These are phyloP conservation scores for Micronycteris hirsuta DNA, from an alignment of 2,113 vertebrate species.

Conservation along the genomic window DNA sequence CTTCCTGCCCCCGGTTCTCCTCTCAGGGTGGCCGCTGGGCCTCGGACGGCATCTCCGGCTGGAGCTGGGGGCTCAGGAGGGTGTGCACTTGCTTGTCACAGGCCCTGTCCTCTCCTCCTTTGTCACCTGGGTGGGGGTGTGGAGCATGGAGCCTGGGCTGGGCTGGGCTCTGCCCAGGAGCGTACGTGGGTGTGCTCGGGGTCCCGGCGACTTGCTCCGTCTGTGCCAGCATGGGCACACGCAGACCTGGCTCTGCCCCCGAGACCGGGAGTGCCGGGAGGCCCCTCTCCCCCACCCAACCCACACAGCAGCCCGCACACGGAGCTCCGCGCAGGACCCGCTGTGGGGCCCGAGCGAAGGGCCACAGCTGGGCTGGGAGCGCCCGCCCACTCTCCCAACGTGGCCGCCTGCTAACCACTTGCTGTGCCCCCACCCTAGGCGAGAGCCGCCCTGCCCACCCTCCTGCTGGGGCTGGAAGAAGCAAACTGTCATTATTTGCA, in stretches of 20 bases:
- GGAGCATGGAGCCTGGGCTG: background rate
- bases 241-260: no score
- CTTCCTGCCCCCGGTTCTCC: background rate
- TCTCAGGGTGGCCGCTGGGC: slow-evolving; percentile 9
- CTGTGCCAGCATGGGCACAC: background rate
- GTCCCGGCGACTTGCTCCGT: background rate
- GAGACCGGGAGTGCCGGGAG: background rate
- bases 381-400: fast-evolving
- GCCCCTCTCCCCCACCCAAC: background rate
- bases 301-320: fast-evolving
- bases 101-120: background rate
- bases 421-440: background rate
- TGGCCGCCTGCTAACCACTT: fast-evolving
- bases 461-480: fast-evolving
- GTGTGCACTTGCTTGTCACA: background rate
- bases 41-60: background rate
- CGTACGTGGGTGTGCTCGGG: background rate
- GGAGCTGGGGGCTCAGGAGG: slow-evolving; percentile 18
- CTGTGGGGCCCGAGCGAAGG: background rate
- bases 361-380: background rate
- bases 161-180: background rate
- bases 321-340: background rate
- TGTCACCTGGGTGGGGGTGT: background rate
- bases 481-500: no score
- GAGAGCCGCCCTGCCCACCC: fast-evolving